Evolutionary conservation across 1,140 invertebrate genomes (phyloP), one percentile per base, ranked within the genome.

Genomic region (Diorhabda sublineata): DNA sequence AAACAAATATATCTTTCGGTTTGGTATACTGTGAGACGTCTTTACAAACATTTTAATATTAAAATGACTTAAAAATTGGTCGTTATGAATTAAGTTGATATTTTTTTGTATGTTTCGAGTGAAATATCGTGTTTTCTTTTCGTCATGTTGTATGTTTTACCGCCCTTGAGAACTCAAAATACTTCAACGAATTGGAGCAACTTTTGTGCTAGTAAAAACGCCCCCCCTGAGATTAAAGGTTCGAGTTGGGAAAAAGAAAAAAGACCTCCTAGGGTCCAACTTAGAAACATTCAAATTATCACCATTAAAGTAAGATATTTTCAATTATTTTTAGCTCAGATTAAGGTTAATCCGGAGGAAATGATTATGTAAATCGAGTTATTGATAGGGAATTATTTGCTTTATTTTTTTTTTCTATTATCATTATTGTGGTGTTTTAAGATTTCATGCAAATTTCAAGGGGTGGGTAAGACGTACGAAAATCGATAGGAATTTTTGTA

Each of bases 171-270:
- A 58, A 80, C 81, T 58, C 81, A 82, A 9, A 80, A 82, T 61
- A 83, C 85, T 66, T 84, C 84, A 60, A 83, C 82, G 2, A 82
- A 82, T n/a, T 85, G 84, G 84, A 78, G 78, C 66, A 79, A 66
- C 60, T 66, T 73, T 57, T 73, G 72, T 58, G 56, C 62, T 45
- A 69, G 58, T 47, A 61, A 67, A 4, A 59, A 58, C 56, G 8
- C 58, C 45, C 42, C 59, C 9, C 57, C 52, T 57, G 69, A 64
- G 64, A 44, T 69, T 58, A 67, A 70, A 61, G 58, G 57, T 52
- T 43, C 63, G 42, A 60, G 67, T 9, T 73, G 73, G 71, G 69
- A 71, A 43, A 69, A 71, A 56, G 69, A 68, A 26, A 75, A 69
- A 47, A 57, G 67, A 69, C 72, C 76, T 8, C 76, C 72, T 5